Conservation (phyloP, 2,113 vertebrate genomes). For the Muntiacus muntjak region DNA sequence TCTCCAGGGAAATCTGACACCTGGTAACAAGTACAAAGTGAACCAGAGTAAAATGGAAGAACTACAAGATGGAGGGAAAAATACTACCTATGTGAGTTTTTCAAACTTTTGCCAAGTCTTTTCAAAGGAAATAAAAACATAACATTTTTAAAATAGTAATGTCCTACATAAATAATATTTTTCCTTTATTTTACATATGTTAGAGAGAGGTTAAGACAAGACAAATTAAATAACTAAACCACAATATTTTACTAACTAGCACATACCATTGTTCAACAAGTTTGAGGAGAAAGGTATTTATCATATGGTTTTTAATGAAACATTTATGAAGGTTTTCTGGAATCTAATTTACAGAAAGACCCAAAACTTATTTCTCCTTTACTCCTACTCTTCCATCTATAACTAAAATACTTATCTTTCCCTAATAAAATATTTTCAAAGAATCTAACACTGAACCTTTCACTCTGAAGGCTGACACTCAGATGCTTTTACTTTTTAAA, state of each 20-base stretch:
- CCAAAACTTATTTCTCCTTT: neutral
- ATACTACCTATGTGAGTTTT: neutral
- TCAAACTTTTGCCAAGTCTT: neutral
- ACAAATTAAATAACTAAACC: neutral
- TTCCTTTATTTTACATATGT: slow-evolving; percentile 1
- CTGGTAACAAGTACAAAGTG: neutral
- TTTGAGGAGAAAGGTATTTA: neutral
- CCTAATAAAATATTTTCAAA: neutral
- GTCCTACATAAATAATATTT: neutral
- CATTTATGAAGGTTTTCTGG: neutral
- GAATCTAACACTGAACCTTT: neutral
- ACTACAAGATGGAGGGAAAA: neutral
- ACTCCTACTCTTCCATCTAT: neutral
- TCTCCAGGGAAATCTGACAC: neutral
- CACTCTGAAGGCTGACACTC: neutral
- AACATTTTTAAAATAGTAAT: neutral
- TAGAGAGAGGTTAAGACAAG: neutral
- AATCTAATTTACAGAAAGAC: neutral
- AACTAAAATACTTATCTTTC: neutral
- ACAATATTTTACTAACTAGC: neutral
- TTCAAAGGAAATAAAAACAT: neutral
- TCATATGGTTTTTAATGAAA: neutral
- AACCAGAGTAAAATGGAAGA: neutral
- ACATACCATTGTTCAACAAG: neutral
- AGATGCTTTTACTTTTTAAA: neutral